These are phyloP conservation scores for Chroicocephalus ridibundus DNA, from an alignment of 2,113 vertebrate species.

Conservation along the genomic window DNA sequence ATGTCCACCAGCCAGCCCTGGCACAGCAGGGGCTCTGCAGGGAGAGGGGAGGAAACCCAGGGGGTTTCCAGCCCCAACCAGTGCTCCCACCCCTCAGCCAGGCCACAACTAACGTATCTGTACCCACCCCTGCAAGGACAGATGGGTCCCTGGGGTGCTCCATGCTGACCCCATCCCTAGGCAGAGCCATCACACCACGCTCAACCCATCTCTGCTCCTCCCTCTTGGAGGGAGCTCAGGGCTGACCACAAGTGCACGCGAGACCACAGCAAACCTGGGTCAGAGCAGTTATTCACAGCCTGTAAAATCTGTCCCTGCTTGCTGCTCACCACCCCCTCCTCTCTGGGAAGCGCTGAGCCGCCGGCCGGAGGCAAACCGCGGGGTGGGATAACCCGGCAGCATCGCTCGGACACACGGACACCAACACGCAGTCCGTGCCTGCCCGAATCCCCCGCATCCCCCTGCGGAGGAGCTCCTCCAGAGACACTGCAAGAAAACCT, in stretches of 20 bases:
- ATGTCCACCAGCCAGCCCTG: not conserved
- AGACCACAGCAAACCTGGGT: not conserved
- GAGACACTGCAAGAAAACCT: slow-evolving; percentile 28
- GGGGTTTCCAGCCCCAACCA: not conserved
- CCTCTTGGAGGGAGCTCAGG: not conserved
- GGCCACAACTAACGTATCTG: rapidly evolving
- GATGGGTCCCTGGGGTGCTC: rapidly evolving
- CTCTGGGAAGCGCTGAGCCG: not conserved
- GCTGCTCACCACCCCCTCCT: not conserved
- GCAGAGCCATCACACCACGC: not conserved
- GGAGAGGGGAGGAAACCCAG: not conserved
- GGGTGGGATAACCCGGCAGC: not conserved
- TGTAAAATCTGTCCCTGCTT: not conserved
- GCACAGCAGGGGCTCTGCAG: not conserved
- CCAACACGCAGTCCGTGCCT: not conserved
- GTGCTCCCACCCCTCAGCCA: not conserved
- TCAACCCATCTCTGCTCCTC: not conserved
- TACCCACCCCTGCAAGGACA: not conserved
- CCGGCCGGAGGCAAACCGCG: rapidly evolving
- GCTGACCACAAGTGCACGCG: rapidly evolving
- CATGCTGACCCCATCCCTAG: rapidly evolving
- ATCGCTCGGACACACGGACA: rapidly evolving
- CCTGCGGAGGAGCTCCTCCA: not conserved
- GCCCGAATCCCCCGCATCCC: not conserved
- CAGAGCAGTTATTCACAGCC: not conserved